Evolutionary conservation across 2,113 vertebrate genomes (phyloP), one percentile per base, ranked within the genome.

Genomic region (human): DNA sequence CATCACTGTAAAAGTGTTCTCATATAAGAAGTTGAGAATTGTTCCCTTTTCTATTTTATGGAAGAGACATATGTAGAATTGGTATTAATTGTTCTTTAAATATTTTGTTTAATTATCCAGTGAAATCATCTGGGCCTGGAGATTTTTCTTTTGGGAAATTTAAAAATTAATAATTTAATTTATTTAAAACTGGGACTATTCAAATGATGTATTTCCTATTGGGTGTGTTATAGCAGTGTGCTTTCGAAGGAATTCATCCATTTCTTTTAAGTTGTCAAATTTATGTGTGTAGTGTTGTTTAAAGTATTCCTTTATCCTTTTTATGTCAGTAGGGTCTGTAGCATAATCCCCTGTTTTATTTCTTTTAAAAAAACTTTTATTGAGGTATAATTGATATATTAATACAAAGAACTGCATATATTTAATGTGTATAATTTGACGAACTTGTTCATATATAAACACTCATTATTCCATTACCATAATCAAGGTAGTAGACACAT

Each of bases 201-300:
- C 40, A 87, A 80, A 68, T 92, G 55, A 73, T 89, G 8, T 64
- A 48, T 43, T 79, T 95, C 40, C 66, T 84, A 73, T 73, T 84
- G 52, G 25, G 6, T 75, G 14, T 78, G 43, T 78, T 66, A 27
- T 93, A 38, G 45, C 45, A 45, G 55, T 83, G 48, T 91, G 20
- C n/a, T 96, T 91, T 89, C 78, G 48, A 84, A 68, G 35, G 45
- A 88, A 61, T 90, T 90, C 48, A 45, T 93, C 32, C 70, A 70
- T 86, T 92, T 90, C 50, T 66, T 61, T 93, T 80, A 94, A 75
- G 27, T 94, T 79, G 35, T 72, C 70, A 97, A 79, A 45, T 83
- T 38, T 88, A 38, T 43, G 45, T 80, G 14, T 59, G 40, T 66
- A n/a, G 38, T 61, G 73, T 45, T 76, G 40, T 76, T 45, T 12